A percentile compares a stretch with the other conserved stretches of the same genome.
Evolutionary conservation across 2,888 invertebrate genomes (phyloP).

Genomic region (Orchestes rusci): DNA sequence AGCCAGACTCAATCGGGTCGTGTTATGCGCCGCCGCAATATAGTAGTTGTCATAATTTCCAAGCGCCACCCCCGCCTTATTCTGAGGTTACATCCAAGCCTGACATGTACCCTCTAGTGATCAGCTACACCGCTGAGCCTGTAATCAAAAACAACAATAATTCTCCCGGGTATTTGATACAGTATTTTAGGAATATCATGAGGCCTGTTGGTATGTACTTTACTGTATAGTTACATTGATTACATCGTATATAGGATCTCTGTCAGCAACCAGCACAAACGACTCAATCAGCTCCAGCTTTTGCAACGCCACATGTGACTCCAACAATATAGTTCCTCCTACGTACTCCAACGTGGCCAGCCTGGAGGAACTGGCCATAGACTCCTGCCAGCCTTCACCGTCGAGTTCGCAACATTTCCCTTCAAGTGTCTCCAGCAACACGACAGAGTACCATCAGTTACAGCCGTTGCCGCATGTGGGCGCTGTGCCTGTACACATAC

Average conservation of each 20-base stretch:
- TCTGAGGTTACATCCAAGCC: slow-evolving; percentile 83
- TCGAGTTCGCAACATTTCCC: slow-evolving; percentile 28
- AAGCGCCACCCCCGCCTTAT: slow-evolving; percentile 77
- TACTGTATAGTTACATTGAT: background rate
- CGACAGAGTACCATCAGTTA: slow-evolving; percentile 30
- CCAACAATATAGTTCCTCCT: slow-evolving; percentile 75
- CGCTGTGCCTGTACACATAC: too few relatives aligned
- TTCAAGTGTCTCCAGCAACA: slow-evolving; percentile 28
- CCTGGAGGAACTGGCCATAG: slow-evolving; percentile 51
- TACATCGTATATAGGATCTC: slow-evolving; percentile 49
- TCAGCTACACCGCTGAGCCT: slow-evolving; percentile 67
- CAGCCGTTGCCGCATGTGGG: too few relatives aligned
- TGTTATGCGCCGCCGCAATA: slow-evolving; percentile 79
- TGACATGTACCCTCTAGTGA: slow-evolving; percentile 76
- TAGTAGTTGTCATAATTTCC: slow-evolving; percentile 76
- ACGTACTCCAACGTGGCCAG: slow-evolving; percentile 73
- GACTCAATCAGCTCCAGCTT: slow-evolving; percentile 83
- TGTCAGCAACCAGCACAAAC: slow-evolving; percentile 78
- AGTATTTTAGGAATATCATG: slow-evolving; percentile 74
- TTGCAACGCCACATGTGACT: slow-evolving; percentile 78
- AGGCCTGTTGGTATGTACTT: slow-evolving; percentile 55
- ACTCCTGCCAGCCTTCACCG: slow-evolving; percentile 15
- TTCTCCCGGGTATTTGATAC: slow-evolving; percentile 73
- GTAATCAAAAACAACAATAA: slow-evolving; percentile 55
- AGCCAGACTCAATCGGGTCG: slow-evolving; percentile 70